These are phyloP conservation scores for Elysia chlorotica DNA, from an alignment of 1,140 invertebrate species.

Conservation along the genomic window DNA sequence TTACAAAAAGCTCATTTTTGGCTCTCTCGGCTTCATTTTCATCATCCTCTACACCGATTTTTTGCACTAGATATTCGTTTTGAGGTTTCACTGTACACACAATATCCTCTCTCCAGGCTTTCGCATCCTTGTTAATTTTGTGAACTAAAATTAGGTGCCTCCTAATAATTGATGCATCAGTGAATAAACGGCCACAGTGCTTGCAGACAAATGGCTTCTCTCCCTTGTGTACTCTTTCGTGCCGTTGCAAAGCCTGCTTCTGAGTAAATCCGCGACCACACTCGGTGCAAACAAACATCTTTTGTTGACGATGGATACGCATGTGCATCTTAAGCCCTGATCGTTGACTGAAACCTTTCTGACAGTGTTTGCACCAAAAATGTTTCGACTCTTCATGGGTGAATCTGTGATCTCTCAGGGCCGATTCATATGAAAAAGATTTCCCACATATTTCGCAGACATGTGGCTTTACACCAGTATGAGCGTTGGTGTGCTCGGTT, in stretches of 20 bases:
- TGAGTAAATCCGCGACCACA: constrained; percentile 56
- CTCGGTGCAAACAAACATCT: constrained; percentile 41
- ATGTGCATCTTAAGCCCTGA: constrained; percentile 52
- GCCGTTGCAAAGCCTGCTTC: constrained; percentile 61
- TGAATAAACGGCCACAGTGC: constrained; percentile 68
- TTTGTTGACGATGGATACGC: constrained; percentile 40
- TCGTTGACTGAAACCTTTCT: constrained; percentile 67
- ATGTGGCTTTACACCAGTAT: constrained; percentile 43
- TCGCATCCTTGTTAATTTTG: constrained; percentile 44
- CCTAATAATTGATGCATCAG: constrained; percentile 48
- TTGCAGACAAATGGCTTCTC: constrained; percentile 81
- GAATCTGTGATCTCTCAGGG: constrained; percentile 44
- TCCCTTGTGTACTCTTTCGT: constrained; percentile 91
- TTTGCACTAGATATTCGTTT: constrained; percentile 27
- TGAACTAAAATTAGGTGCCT: constrained; percentile 51
- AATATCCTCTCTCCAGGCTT: constrained; percentile 45
- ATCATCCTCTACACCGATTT: constrained; percentile 6
- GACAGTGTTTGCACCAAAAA: constrained; percentile 68
- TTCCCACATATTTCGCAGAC: constrained; percentile 49
- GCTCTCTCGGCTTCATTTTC: constrained; percentile 2
- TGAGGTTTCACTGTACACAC: constrained; percentile 23
- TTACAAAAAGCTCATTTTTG: constrained; percentile 15
- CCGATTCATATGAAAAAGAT: constrained; percentile 44
- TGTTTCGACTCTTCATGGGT: constrained; percentile 40
- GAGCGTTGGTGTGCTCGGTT: constrained; percentile 44